Percentiles rank a stretch among this genome's conserved stretches.
Evolutionary conservation across 2,888 invertebrate species (phyloP).

Genomic region (Belgica antarctica): DNA sequence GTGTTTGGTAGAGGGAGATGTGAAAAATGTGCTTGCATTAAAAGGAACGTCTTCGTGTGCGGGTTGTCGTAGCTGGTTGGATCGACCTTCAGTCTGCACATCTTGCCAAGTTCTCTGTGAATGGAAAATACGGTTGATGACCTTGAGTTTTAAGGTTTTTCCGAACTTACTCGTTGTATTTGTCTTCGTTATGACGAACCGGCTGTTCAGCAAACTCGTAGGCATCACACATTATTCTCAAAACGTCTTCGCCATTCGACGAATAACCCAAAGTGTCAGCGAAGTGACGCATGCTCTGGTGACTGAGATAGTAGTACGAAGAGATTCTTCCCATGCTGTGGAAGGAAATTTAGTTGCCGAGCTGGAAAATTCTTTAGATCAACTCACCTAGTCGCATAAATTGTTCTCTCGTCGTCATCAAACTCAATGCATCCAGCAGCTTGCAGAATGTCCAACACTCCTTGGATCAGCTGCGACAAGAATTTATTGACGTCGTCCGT

Average conservation of each 20-base stretch:
- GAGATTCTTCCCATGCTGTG: slow-evolving; percentile 84
- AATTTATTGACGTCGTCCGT: slow-evolving; percentile 69
- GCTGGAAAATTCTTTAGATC: not conserved
- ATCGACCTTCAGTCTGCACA: slow-evolving; percentile 71
- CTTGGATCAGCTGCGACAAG: slow-evolving; percentile 78
- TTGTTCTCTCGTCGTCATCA: slow-evolving; percentile 62
- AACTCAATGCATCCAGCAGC: slow-evolving; percentile 77
- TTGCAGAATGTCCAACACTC: slow-evolving; percentile 68
- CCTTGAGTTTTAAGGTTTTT: slow-evolving; percentile 28
- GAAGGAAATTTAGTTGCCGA: not conserved
- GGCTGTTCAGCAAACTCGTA: slow-evolving; percentile 92
- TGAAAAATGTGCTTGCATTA: slow-evolving; percentile 94
- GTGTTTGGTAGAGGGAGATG: slow-evolving; percentile 78
- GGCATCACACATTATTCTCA: slow-evolving; percentile 77
- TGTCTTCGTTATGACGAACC: slow-evolving; percentile 96
- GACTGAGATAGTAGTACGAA: slow-evolving; percentile 94
- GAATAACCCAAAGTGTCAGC: slow-evolving; percentile 64
- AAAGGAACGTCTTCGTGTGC: slow-evolving; percentile 87
- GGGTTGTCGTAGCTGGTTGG: slow-evolving; percentile 80
- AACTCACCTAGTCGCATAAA: slow-evolving; percentile 48
- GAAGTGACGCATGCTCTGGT: slow-evolving; percentile 87
- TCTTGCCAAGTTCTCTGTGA: slow-evolving; percentile 74
- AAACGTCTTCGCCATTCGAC: slow-evolving; percentile 67
- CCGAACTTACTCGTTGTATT: slow-evolving; percentile 73
- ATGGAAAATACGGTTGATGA: slow-evolving; percentile 41